These are phyloP conservation scores for Gibbula magus DNA, from an alignment of 2,888 invertebrate species.

Conservation along the genomic window DNA sequence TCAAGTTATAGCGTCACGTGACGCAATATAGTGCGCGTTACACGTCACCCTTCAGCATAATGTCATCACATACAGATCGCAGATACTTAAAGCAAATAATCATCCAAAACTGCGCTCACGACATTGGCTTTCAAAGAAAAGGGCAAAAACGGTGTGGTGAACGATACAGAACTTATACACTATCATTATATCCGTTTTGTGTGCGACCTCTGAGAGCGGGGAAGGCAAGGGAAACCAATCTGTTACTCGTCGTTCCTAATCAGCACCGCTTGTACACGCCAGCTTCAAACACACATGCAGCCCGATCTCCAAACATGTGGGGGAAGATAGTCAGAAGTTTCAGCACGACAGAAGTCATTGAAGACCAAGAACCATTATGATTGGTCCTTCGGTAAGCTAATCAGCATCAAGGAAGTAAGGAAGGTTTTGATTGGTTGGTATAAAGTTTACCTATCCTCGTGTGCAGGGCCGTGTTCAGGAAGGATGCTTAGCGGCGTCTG, in stretches of 20 bases:
- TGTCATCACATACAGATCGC: not conserved
- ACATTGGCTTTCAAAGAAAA: not conserved
- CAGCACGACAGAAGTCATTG: not conserved
- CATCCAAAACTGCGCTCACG: not conserved
- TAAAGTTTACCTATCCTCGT: constrained; percentile 9
- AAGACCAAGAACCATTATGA: not conserved
- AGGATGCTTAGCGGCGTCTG: constrained; percentile 6
- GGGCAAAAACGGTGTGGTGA: not conserved
- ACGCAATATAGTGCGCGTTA: not conserved
- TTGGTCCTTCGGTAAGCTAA: not conserved
- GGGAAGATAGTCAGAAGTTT: not conserved
- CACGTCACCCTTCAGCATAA: not conserved
- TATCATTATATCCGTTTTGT: constrained; percentile 7
- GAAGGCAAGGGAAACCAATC: not conserved
- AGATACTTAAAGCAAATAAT: constrained; percentile 10
- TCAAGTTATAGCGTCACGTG: too few species aligned
- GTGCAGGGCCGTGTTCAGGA: constrained; percentile 8
- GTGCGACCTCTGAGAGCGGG: not conserved
- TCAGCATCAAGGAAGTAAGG: not conserved
- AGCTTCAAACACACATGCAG: not conserved
- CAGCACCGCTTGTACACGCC: constrained; percentile 8
- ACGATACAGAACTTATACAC: not conserved
- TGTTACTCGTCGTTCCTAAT: not conserved
- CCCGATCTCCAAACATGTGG: not conserved
- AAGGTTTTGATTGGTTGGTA: not conserved